Base-by-base conservation (phyloP, 2,888 invertebrate species). In the Polyommatus icarus region DNA sequence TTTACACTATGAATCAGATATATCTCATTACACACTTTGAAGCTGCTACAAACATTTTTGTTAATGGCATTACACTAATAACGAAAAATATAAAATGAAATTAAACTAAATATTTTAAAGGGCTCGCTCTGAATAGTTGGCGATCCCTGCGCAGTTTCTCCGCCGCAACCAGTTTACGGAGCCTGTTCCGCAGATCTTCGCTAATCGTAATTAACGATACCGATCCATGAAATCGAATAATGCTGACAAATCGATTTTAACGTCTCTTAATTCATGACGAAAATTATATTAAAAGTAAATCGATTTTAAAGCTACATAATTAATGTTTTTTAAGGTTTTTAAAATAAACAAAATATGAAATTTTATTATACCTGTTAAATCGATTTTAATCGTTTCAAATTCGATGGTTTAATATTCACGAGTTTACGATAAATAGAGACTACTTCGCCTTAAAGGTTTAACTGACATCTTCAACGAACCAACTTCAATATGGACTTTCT, bases 181-280 rank as follows among this genome's bases (percentile, higher is more conserved):
- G 84, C 84, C 83, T 80, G 85, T 83, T 83, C 85, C 87, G 86
- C 88, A 90, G 89, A 89, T 89, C 88, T 89, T 87, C 84, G 84
- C 88, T 87, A 89, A 90, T 89, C 87, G 89, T 90, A 91, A 93
- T 92, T 92, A 92, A 91, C 89, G 88, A 89, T 87, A 86, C 85
- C 82, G 85, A 86, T 85, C 89, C 87, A 88, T 90, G 90, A 90
- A 91, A 91, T 90, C 88, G 87, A 89, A 90, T 90, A 89, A 91
- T 88, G 87, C 88, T 88, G 86, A 89, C 89, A 88, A 90, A 90
- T 90, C 86, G 86, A 85, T 89, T 75, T 75, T 54, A 75, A n/a
- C 8, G 2, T 54, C 50, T 54, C 50, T 75, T 50, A 50, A 54
- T 75, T 75, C 75, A 54, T 36, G 61, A 32, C 57, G 85, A 83